These are phyloP conservation scores for Mayetiola destructor DNA, from an alignment of 2,888 invertebrate species.

Conservation along the genomic window DNA sequence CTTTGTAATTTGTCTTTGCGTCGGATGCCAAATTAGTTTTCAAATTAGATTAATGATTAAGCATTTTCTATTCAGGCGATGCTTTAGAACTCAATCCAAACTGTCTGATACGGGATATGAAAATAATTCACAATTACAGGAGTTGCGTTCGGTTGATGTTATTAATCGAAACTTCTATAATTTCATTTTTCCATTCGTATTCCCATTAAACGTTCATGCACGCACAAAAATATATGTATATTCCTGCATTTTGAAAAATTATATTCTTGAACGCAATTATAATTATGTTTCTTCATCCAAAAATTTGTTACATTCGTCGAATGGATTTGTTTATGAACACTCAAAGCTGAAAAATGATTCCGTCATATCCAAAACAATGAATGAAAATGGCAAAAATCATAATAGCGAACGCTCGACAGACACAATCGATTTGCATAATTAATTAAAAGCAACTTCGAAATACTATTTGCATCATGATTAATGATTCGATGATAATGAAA, in stretches of 20 bases:
- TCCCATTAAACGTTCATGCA: background rate
- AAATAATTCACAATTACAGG: background rate
- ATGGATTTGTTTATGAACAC: too few relatives aligned
- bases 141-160: background rate
- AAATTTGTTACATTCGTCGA: too few relatives aligned
- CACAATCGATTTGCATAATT: conserved; percentile 9
- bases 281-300: too few relatives aligned
- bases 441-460: background rate
- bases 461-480: conserved; percentile 1
- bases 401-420: too few relatives aligned
- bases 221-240: background rate
- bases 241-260: too few relatives aligned
- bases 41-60: conserved; percentile 8
- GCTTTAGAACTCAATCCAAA: background rate
- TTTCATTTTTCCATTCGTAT: background rate
- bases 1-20: background rate
- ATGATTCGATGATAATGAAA: too few relatives aligned
- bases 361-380: too few relatives aligned
- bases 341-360: too few relatives aligned
- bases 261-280: too few relatives aligned
- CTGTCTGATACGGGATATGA: background rate
- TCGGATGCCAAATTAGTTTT: background rate
- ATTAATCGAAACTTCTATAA: background rate
- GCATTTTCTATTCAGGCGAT: too few relatives aligned
- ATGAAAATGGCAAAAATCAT: too few relatives aligned